A percentile compares a stretch with the other conserved stretches of the same genome.
Evolutionary conservation across 2,113 vertebrate species (phyloP).

Genomic region (Candoia aspera): DNA sequence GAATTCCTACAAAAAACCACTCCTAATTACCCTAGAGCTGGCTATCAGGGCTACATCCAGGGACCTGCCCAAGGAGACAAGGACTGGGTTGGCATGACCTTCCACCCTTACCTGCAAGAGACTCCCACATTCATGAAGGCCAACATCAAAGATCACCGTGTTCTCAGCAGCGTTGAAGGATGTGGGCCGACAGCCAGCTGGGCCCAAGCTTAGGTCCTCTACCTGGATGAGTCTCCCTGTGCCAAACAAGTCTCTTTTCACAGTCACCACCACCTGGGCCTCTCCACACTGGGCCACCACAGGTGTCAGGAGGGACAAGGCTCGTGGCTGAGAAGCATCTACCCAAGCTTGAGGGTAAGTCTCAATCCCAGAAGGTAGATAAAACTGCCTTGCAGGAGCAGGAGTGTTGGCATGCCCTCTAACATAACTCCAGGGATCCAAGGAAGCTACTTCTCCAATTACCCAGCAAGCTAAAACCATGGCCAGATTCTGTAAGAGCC

Average conservation of each 20-base stretch:
- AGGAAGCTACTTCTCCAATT: neutral
- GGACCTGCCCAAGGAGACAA: neutral
- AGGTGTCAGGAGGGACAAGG: neutral
- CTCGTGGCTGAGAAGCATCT: conserved; percentile 9
- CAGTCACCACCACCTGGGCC: conserved; percentile 44
- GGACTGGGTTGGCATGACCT: neutral
- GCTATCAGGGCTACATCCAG: neutral
- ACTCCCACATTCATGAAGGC: conserved; percentile 48
- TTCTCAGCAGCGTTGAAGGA: neutral
- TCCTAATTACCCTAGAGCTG: neutral
- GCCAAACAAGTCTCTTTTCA: conserved; percentile 50
- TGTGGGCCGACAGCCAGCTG: neutral
- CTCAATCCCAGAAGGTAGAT: neutral
- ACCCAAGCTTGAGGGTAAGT: conserved; percentile 15
- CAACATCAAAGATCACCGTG: conserved; percentile 6
- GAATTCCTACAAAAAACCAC: too few species aligned
- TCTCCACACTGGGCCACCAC: conserved; percentile 43
- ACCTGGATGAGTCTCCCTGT: conserved; percentile 39
- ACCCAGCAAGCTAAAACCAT: conserved; percentile 25
- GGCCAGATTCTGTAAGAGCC: neutral
- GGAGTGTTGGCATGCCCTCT: fast-evolving
- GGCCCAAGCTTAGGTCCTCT: conserved; percentile 18
- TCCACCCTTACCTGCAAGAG: neutral
- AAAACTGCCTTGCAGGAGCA: neutral
- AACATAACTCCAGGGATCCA: neutral